Base-by-base conservation (phyloP, 1,140 invertebrate genomes). In the Drosophila pectinifera region DNA sequence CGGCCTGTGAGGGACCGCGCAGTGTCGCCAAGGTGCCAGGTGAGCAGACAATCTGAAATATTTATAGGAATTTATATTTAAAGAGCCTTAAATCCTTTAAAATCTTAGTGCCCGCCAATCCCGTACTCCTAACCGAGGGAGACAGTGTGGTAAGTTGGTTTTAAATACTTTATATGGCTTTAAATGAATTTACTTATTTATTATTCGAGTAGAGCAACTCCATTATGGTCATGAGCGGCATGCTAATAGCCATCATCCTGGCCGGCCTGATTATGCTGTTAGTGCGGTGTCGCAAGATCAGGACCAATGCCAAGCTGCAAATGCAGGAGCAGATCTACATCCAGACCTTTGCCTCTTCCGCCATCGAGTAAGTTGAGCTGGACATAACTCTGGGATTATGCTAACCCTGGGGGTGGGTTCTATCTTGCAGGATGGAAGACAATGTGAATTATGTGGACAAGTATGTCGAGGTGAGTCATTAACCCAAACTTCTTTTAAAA, bases 391-490 rank as follows among this genome's bases (percentile, higher is more conserved):
- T 1, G 10, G 14, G 1, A 18, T 13, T 39, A 34, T n/a, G 5
- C 8, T 38, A 5, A 28, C 10, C 3, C 11, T 13, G 5, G 24
- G 7, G 22, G 1, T n/a, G 22, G 1, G 14, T 43, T 1, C 24
- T 28, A n/a, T 24, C 0, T 11, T 8, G 11, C 28, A 91, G 90
- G 46, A 91, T 91, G 90, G 88, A 91, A 28, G 91, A 91, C 18
- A 91, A 91, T 28, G 72, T 91, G 5, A 91, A 91, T 36, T 91
- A 91, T 48, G 88, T 91, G 24, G 90, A 91, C 55, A 91, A 91
- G 20, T 88, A 91, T 56, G 73, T 91, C 6, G 82, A 91, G 82
- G 90, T 91, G 54, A 73, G 49, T 38, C 22, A 4, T 41, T 34
- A 0, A 14, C 0, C 0, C 6, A 34, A 7, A 14, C 1, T 61